phyloP scores from a whole-genome alignment of 2,888 invertebrate genomes.

The Campopleginae sp. region DNA sequence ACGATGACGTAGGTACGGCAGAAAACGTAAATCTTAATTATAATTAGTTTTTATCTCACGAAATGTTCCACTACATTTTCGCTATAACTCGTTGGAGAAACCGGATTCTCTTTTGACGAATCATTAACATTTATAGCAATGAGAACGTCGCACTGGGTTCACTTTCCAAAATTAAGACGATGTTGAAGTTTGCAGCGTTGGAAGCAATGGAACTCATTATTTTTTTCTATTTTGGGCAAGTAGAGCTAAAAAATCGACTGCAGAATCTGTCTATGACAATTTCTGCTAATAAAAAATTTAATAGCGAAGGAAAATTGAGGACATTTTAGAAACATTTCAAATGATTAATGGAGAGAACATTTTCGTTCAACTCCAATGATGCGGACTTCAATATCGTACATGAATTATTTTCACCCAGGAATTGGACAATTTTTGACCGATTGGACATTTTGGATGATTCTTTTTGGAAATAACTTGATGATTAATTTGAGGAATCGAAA shows the following conservation, averaged over 20 bases:
- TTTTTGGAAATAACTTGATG: background rate
- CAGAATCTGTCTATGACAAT: too few species aligned
- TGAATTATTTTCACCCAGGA: background rate
- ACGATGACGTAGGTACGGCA: constrained; percentile 30
- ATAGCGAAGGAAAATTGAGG: too few species aligned
- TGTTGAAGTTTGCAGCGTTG: too few species aligned
- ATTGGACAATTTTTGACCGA: background rate
- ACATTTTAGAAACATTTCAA: too few species aligned
- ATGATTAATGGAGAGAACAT: too few species aligned
- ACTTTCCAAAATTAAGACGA: background rate
- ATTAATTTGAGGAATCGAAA: background rate
- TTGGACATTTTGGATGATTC: background rate
- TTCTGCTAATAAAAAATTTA: too few species aligned
- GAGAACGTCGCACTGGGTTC: background rate
- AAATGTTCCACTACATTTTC: constrained; percentile 30
- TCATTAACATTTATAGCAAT: background rate
- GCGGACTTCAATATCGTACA: too few species aligned
- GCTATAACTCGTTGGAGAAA: constrained; percentile 38
- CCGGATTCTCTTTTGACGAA: background rate
- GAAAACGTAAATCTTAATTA: constrained; percentile 30
- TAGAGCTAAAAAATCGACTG: too few species aligned
- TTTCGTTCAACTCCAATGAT: too few species aligned
- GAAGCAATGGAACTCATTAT: background rate
- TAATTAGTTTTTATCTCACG: constrained; percentile 49
- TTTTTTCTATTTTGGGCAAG: background rate